Conservation (phyloP, 2,113 vertebrate species). For the Synchiropus splendidus region DNA sequence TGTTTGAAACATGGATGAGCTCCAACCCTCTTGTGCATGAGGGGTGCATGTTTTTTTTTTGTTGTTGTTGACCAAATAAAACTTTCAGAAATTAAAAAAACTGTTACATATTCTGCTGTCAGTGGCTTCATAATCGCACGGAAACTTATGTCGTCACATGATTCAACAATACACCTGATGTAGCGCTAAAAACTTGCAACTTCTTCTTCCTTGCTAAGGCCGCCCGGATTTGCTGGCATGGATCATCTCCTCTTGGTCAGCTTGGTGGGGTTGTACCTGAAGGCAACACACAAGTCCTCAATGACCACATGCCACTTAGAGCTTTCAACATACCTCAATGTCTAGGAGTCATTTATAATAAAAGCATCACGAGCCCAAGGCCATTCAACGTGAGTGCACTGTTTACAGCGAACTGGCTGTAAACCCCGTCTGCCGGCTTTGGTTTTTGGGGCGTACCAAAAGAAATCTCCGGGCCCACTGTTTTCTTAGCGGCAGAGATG, state of each 20-base stretch:
- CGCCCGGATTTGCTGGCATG: not conserved
- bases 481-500: slow-evolving; percentile 49
- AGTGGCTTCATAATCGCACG: slow-evolving; percentile 8
- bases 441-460: slow-evolving; percentile 9
- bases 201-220: too few species aligned
- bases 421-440: slow-evolving; percentile 48
- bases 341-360: slow-evolving; percentile 47
- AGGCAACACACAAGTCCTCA: slow-evolving; percentile 22
- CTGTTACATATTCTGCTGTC: slow-evolving; percentile 42
- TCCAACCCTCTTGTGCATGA: too few species aligned
- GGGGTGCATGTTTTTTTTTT: slow-evolving; percentile 28
- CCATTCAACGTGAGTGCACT: slow-evolving; percentile 55
- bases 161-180: too few species aligned
- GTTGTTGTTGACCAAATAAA: slow-evolving; percentile 68
- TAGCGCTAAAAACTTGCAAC: too few species aligned
- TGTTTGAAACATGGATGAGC: too few species aligned
- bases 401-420: slow-evolving; percentile 53
- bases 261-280: slow-evolving; percentile 73
- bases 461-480: slow-evolving; percentile 29
- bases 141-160: too few species aligned
- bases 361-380: slow-evolving; percentile 40
- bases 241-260: slow-evolving; percentile 56
- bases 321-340: slow-evolving; percentile 58
- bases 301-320: not conserved
- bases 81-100: slow-evolving; percentile 24